A percentile compares a stretch with the other conserved stretches of the same genome.
Evolutionary conservation across 2,113 vertebrate species (phyloP).

Genomic region (Azemiops feae): DNA sequence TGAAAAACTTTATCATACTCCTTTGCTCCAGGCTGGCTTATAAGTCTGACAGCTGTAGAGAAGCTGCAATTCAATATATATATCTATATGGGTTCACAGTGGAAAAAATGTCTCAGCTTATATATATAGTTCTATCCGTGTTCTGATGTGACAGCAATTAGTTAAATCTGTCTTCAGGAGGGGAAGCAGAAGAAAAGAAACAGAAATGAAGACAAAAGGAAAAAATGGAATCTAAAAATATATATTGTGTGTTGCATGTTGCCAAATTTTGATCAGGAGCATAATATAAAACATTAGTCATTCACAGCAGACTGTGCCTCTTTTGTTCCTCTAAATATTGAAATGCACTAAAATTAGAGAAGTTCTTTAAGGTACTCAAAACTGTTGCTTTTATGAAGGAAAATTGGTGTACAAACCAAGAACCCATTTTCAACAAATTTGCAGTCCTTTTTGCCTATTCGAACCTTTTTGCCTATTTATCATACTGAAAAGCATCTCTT

Average conservation of each 20-base stretch:
- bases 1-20: slow-evolving; percentile 81
- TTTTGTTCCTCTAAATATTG: slow-evolving; percentile 69
- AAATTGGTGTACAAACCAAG: slow-evolving; percentile 65
- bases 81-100: slow-evolving; percentile 60
- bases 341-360: slow-evolving; percentile 77
- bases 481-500: neutral
- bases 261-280: slow-evolving; percentile 82
- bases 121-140: slow-evolving; percentile 78
- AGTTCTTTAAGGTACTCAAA: slow-evolving; percentile 60
- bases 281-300: slow-evolving; percentile 70
- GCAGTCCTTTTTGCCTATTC: slow-evolving; percentile 67
- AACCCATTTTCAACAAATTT: slow-evolving; percentile 62
- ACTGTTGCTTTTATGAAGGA: slow-evolving; percentile 73
- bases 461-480: slow-evolving; percentile 28
- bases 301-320: slow-evolving; percentile 53
- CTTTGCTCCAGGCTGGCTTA: slow-evolving; percentile 73
- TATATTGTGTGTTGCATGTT: slow-evolving; percentile 78
- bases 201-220: slow-evolving; percentile 77
- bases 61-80: slow-evolving; percentile 67
- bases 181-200: slow-evolving; percentile 81
- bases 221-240: slow-evolving; percentile 73
- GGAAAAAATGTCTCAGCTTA: slow-evolving; percentile 71
- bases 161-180: slow-evolving; percentile 73
- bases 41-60: slow-evolving; percentile 77
- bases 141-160: slow-evolving; percentile 82